Base-by-base conservation (phyloP, 2,888 invertebrate genomes). In the Caradrina clavipalpis region DNA sequence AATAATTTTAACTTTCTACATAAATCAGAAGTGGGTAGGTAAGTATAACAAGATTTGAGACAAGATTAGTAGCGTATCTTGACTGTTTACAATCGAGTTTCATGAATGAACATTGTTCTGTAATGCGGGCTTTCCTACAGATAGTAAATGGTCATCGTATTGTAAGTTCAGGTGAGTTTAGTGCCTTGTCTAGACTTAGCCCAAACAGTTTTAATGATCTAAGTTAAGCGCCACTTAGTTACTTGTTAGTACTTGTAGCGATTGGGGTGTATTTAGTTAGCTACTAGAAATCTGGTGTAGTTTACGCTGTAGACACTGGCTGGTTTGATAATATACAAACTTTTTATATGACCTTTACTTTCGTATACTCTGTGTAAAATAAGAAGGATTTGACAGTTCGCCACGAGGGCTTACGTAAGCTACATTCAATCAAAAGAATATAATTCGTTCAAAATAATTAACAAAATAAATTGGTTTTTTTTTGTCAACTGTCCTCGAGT, bases 201-300 rank as follows among this genome's bases (percentile, higher is more conserved):
- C 19, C 55, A 72, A 55, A 22, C 42, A 11, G 42, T 49, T 71
- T 60, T 31, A 55, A 62, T 62, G 47, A 55, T 42, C 42, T 55
- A 42, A 42, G n/a, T 62, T 55, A 22, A 42, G 31, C 21, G 15
- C 17, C 26, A n/a, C 15, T 39, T 21, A 42, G 15, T 13, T 42
- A 49, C 22, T 49, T 31, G 31, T 49, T 49, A 6, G 2, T 47
- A 22, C 31, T 49, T 61, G 13, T 31, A 31, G 6, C 26, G 26
- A 0, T 31, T 61, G n/a, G 17, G 39, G 13, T 39, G 11, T 22
- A 59, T 39, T 59, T 26, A 31, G n/a, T 26, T 50, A 56, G 39
- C 15, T 42, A 42, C 35, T 35, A 19, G 13, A 26, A 66, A 66
- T 67, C 19, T 26, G 7, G 21, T 31, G 39, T 15, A 39, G 13